Conservation (phyloP, 2,113 vertebrate species). For the Etia nguti region DNA sequence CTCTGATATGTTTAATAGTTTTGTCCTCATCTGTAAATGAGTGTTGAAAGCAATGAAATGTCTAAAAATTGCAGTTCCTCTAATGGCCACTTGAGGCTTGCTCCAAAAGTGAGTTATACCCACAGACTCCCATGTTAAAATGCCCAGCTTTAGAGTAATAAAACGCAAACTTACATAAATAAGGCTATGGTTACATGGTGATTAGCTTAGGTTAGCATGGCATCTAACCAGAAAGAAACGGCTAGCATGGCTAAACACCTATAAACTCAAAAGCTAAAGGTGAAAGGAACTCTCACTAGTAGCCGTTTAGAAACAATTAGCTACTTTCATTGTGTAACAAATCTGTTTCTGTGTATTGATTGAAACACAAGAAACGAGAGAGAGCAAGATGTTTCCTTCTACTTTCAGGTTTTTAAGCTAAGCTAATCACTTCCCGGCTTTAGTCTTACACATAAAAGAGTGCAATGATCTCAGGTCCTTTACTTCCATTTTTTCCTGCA, state of each 20-base stretch:
- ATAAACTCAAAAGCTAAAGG: background rate
- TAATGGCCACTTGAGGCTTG: background rate
- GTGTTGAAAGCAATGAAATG: background rate
- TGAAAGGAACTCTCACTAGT: background rate
- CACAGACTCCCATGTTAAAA: background rate
- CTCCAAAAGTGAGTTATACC: background rate
- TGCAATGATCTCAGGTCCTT: background rate
- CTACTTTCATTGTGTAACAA: background rate
- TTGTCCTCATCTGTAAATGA: background rate
- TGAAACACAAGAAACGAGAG: background rate
- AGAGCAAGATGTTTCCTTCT: background rate
- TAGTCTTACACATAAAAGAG: background rate
- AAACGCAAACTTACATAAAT: background rate
- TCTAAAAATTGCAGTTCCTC: background rate
- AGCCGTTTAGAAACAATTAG: background rate
- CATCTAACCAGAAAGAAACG: background rate
- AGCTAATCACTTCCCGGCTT: background rate
- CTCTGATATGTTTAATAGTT: background rate
- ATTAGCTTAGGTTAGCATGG: background rate
- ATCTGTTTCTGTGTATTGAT: background rate
- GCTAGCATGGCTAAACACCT: background rate
- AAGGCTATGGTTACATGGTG: background rate
- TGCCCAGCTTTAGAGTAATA: background rate
- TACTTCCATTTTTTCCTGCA: background rate
- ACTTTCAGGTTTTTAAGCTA: background rate